phyloP scores from a whole-genome alignment of 2,113 vertebrate genomes.

The Scolopax mira region DNA sequence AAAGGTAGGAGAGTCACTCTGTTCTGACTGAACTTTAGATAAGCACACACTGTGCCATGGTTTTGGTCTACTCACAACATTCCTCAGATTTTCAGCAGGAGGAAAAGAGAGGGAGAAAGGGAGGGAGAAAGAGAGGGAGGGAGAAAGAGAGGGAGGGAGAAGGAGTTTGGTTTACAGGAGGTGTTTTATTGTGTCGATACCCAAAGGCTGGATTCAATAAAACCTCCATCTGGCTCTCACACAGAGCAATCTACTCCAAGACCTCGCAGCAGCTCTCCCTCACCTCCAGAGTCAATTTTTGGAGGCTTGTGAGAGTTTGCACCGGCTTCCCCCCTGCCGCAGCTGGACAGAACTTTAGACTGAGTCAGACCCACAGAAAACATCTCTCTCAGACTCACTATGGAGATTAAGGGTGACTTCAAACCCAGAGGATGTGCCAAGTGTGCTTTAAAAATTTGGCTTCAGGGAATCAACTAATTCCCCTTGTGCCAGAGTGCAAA shows the following conservation, averaged over 20 bases:
- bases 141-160: neutral
- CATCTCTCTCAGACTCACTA: neutral
- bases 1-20: slow-evolving; percentile 19
- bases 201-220: slow-evolving; percentile 58
- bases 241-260: neutral
- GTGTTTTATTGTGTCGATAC: slow-evolving; percentile 54
- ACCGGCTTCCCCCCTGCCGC: neutral
- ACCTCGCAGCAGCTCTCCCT: neutral
- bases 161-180: slow-evolving; percentile 30
- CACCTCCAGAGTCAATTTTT: neutral
- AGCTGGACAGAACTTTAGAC: neutral
- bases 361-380: neutral
- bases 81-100: slow-evolving; percentile 57
- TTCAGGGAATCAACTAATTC: neutral
- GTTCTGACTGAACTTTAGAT: slow-evolving; percentile 38
- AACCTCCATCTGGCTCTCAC: slow-evolving; percentile 44
- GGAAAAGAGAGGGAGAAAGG: neutral
- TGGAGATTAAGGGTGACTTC: neutral
- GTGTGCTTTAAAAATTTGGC: neutral
- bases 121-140: neutral
- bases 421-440: neutral
- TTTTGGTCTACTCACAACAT: slow-evolving; percentile 12
- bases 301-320: neutral
- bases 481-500: neutral
- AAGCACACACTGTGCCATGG: neutral